Conservation (phyloP, 2,797 vertebrate genomes). For the Gila robusta region DNA sequence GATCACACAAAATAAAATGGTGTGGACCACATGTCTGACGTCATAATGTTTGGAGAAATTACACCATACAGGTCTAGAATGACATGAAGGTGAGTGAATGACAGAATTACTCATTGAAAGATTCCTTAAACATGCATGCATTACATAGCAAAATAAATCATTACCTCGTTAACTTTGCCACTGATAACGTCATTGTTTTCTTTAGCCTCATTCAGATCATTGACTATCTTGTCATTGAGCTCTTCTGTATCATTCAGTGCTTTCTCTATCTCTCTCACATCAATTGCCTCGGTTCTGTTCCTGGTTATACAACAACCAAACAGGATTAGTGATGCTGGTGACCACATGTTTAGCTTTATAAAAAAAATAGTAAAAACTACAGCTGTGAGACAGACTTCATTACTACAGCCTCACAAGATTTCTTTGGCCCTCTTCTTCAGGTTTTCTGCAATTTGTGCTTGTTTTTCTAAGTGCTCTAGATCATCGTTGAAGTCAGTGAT, state of each 20-base stretch:
- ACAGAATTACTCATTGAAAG: background rate
- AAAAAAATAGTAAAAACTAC: background rate
- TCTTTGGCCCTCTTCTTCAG: conserved; percentile 75
- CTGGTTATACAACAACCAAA: conserved; percentile 71
- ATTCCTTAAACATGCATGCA: background rate
- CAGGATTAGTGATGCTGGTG: background rate
- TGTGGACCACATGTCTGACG: background rate
- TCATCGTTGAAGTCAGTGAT: conserved; percentile 69
- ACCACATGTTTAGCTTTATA: conserved; percentile 9
- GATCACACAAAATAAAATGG: background rate
- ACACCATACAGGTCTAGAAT: background rate
- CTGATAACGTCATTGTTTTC: conserved; percentile 63
- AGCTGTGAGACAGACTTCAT: background rate
- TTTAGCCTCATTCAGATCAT: conserved; percentile 67
- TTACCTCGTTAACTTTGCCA: conserved; percentile 76
- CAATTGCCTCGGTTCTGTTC: conserved; percentile 72
- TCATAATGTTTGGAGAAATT: background rate
- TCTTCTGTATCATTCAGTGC: conserved; percentile 72
- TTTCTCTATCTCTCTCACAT: conserved; percentile 70
- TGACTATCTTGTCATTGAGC: conserved; percentile 71
- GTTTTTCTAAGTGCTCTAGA: conserved; percentile 68
- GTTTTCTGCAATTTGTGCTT: conserved; percentile 60
- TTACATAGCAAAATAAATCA: background rate
- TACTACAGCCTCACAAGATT: conserved; percentile 75
- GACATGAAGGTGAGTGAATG: background rate